Base-by-base conservation (phyloP, 2,113 vertebrate species). In the Gallinago jamesoni region DNA sequence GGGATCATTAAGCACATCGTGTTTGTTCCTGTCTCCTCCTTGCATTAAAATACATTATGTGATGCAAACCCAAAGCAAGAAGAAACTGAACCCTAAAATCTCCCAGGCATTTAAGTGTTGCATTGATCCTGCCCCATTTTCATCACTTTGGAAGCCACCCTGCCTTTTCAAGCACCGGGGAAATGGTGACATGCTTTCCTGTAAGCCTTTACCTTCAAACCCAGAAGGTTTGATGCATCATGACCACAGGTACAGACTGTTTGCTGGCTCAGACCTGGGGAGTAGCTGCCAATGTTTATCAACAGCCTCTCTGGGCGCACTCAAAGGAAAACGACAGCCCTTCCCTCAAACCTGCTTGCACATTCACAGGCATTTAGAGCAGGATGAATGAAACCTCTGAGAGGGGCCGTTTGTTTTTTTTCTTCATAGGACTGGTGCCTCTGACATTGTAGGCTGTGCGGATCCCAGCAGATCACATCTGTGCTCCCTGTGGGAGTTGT, bases 351-450 rank as follows among this genome's bases (percentile, higher is more conserved):
- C 5, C 41, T 33, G 41, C 83, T 66, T 41, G 63, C 59, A 7
- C 68, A n/a, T 93, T 94, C 83, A 59, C 39, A 37, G 68, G 21
- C 13, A 0, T 63, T 78, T 50, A 76, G 90, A 92, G 80, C 4
- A 3, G 77, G 48, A 94, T 96, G 94, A 96, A 97, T 90, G 86
- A 53, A 90, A 56, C 35, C 94, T 97, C 94, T 96, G 93, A 95
- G 85, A 84, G 55, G 57, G 52, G 27, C 37, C 2, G 5, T 63
- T 70, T 84, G n/a, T 23, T 59, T 92, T 88, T 84, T 84, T 8
- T 19, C 57, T 76, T 52, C 69, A 6, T 11, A 18, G 68, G 16
- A 57, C 52, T 53, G 57, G 25, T 50, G 41, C 47, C 79, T 86
- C 55, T 57, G 52, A 70, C 63, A 31, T 12, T 19, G 35, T 9